Base-by-base conservation (phyloP, 2,888 invertebrate genomes). In the Neoitamus cyanurus region DNA sequence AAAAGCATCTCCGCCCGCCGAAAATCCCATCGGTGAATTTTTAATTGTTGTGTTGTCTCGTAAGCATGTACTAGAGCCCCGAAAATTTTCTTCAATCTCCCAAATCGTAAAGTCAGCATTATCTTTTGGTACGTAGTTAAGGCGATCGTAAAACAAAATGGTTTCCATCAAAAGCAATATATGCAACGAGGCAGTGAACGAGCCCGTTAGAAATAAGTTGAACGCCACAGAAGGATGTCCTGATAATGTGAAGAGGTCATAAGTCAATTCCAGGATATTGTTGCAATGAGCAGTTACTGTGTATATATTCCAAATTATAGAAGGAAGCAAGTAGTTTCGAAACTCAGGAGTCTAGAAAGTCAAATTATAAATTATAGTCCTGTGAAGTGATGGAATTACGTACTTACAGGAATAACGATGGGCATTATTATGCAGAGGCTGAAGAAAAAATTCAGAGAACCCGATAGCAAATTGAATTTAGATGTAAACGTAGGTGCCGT, bases 281-380 rank as follows among this genome's bases (percentile, higher is more conserved):
- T 88, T 87, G 1, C 86, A 34, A 30, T 88, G 82, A 1, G 88
- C 86, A 5, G 86, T 83, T 13, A 89, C 70, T 5, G 87, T 87
- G 85, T 88, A 88, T 13, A 88, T 83, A 84, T 88, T 89, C 88
- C 88, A 88, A 37, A 88, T 78, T 28, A 89, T 87, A 15, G 87
- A 86, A 0, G 88, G 87, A 4, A 89, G 70, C 9, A 89, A 86
- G 72, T 85, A 88, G 30, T 86, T 84, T 73, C 87, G 86, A 83
- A 86, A 85, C 36, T 85, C 73, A 25, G 86, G 85, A 69, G 85
- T 87, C 88, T 88, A 83, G 7, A 48, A 30, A 77, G n/a, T 0
- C 5, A 42, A n/a, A 28, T 11, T 46, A 28, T 25, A 6, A 13
- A 48, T 77, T 46, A 15, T n/a, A 25, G 3, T 9, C 3, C 11